Conservation (phyloP, 2,113 vertebrate species). For the Rhynchomys soricoides region DNA sequence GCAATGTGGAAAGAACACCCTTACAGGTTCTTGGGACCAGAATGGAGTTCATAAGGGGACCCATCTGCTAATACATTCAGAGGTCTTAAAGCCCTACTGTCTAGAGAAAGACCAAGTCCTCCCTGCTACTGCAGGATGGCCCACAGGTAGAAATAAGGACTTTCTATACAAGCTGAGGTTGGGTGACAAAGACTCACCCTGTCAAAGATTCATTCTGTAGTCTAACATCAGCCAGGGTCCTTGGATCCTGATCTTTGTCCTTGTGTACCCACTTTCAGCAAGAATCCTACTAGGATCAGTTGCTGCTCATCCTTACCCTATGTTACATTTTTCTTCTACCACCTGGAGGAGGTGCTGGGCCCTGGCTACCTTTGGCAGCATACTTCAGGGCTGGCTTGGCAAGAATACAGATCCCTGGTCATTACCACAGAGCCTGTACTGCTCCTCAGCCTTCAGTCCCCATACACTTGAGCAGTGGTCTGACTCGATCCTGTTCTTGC, state of each 20-base stretch:
- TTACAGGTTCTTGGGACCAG: too few relatives aligned
- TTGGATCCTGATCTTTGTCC: not conserved
- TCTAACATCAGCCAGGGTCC: fast-evolving
- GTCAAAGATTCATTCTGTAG: too few relatives aligned
- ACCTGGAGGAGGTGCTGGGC: not conserved
- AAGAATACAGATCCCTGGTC: not conserved
- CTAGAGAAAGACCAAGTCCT: fast-evolving
- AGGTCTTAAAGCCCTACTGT: fast-evolving
- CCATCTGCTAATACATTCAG: fast-evolving
- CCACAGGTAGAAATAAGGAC: fast-evolving
- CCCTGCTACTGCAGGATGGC: too few relatives aligned
- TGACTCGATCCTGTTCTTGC: not conserved
- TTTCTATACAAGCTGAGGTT: not conserved
- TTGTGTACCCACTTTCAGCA: not conserved
- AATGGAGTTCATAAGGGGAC: too few relatives aligned
- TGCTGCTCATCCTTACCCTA: not conserved
- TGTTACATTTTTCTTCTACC: too few relatives aligned
- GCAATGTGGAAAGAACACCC: too few relatives aligned
- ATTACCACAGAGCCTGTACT: not conserved
- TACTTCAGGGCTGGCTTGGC: not conserved
- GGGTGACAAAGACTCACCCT: too few relatives aligned
- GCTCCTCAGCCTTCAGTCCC: not conserved
- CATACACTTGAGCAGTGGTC: not conserved
- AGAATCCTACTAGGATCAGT: not conserved
- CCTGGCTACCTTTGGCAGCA: not conserved